phyloP scores from a whole-genome alignment of 2,888 invertebrate species.

The Dicranocentrus wangi region DNA sequence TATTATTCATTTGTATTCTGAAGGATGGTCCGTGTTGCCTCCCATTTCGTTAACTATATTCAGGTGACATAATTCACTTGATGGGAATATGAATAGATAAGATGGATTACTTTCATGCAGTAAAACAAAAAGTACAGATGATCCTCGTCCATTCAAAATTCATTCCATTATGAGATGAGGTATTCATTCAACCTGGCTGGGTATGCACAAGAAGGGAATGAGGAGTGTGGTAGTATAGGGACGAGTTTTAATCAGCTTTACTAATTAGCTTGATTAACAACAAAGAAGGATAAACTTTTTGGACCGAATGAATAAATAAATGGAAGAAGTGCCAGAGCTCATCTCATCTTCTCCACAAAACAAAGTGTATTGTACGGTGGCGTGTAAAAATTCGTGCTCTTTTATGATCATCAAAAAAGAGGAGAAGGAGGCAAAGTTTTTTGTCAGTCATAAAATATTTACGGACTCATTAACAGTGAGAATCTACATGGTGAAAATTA shows the following conservation, averaged over 20 bases:
- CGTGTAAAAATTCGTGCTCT: constrained; percentile 50
- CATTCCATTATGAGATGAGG: constrained; percentile 28
- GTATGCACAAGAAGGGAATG: background rate
- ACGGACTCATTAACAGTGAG: constrained; percentile 70
- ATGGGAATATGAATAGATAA: constrained; percentile 24
- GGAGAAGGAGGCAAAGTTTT: constrained; percentile 39
- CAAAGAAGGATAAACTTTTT: constrained; percentile 33
- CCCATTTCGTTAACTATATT: background rate
- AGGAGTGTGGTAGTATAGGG: background rate
- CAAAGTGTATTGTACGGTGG: background rate
- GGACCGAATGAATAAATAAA: constrained; percentile 39
- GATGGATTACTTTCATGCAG: constrained; percentile 50
- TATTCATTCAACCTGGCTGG: no score
- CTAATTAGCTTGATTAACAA: constrained; percentile 64
- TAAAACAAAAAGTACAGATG: constrained; percentile 51
- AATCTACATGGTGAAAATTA: constrained; percentile 70
- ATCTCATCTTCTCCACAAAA: constrained; percentile 1
- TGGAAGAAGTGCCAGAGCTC: background rate
- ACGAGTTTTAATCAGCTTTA: constrained; percentile 44
- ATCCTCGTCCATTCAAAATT: constrained; percentile 57
- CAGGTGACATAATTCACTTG: constrained; percentile 43
- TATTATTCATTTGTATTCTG: background rate
- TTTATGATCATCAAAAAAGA: constrained; percentile 50
- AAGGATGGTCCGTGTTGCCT: background rate
- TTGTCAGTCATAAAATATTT: constrained; percentile 70